Evolutionary conservation across 2,797 vertebrate species (phyloP).

Genomic region (Margarornis squamiger): DNA sequence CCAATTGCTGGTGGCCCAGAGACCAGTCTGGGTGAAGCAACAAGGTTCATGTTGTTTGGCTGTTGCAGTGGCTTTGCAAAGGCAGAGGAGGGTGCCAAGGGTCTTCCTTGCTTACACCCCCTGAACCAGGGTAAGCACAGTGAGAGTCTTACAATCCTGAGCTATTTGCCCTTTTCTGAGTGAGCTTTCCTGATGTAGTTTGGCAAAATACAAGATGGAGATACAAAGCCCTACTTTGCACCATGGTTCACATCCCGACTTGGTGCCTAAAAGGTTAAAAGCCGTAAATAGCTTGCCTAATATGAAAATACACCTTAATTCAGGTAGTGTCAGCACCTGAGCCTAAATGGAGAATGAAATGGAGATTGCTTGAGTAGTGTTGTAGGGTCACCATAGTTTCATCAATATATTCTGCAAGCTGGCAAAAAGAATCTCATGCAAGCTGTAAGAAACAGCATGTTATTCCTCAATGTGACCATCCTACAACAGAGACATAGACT

Average conservation of each 20-base stretch:
- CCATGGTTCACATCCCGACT: neutral
- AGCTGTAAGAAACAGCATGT: neutral
- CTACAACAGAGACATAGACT: neutral
- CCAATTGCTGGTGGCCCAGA: neutral
- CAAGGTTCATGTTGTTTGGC: accelerated
- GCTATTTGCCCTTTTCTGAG: neutral
- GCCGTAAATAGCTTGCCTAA: neutral
- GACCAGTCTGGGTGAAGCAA: neutral
- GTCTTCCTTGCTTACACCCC: neutral
- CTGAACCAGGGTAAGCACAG: neutral
- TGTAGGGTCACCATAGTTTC: neutral
- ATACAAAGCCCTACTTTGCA: neutral
- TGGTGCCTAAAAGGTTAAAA: neutral
- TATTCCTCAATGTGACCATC: neutral
- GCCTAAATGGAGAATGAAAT: neutral
- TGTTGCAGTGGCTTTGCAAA: neutral
- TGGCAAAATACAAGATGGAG: neutral
- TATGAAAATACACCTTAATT: neutral
- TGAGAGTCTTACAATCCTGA: accelerated
- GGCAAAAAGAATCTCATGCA: neutral
- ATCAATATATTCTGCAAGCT: neutral
- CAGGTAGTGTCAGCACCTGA: neutral
- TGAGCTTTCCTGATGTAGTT: neutral
- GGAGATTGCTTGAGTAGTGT: neutral
- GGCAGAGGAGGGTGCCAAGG: neutral